phyloP scores from a whole-genome alignment of 1,140 invertebrate genomes.

The Muscidifurax raptorellus region DNA sequence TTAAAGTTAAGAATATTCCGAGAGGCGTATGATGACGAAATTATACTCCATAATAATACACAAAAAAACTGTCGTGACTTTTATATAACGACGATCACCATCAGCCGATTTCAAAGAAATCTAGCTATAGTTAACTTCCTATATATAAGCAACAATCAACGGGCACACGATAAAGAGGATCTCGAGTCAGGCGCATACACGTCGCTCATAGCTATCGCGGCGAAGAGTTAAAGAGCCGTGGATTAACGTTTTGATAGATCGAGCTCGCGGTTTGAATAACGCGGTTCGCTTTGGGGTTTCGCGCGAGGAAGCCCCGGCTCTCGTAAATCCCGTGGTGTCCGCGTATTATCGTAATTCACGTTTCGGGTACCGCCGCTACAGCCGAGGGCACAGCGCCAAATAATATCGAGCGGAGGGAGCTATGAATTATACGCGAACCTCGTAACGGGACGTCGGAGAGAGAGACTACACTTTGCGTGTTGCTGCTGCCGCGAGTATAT shows the following conservation, averaged over 20 bases:
- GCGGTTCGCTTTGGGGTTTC: neutral
- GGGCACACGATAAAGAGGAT: too few species aligned
- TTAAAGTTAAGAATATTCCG: neutral
- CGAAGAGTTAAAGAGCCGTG: constrained; percentile 27
- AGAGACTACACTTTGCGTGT: neutral
- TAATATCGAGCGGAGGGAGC: constrained; percentile 28
- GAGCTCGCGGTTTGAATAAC: constrained; percentile 32
- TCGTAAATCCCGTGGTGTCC: constrained; percentile 37
- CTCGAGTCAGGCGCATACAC: too few species aligned
- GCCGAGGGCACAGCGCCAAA: constrained; percentile 31
- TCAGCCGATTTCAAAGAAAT: too few species aligned
- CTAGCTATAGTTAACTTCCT: too few species aligned
- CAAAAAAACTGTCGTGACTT: too few species aligned
- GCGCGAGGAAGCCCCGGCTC: constrained; percentile 26
- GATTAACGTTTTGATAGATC: constrained; percentile 43
- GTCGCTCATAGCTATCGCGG: neutral
- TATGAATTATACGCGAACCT: constrained; percentile 36
- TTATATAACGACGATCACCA: too few species aligned
- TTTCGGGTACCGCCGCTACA: neutral
- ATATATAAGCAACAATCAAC: too few species aligned
- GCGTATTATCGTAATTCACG: constrained; percentile 49
- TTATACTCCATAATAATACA: too few species aligned
- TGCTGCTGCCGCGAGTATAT: neutral
- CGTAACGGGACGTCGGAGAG: constrained; percentile 25
- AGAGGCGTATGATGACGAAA: too few species aligned